These are phyloP conservation scores for Neoscelio sp. DNA, from an alignment of 2,888 invertebrate genomes.

Conservation along the genomic window DNA sequence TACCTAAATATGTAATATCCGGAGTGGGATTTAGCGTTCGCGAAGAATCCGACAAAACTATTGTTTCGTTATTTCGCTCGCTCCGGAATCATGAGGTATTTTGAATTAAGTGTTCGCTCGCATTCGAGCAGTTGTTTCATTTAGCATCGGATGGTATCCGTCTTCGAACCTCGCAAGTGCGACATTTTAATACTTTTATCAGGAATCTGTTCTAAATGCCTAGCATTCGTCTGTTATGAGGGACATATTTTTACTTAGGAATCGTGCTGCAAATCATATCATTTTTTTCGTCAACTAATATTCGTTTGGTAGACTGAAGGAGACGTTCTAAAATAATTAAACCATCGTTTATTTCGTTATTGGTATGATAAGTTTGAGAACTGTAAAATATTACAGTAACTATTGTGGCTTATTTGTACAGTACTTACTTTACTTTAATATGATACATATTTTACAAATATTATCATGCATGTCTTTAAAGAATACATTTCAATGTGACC, in stretches of 20 bases:
- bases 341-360: too few relatives aligned
- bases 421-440: too few relatives aligned
- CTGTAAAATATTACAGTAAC: too few relatives aligned
- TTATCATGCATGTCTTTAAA: too few relatives aligned
- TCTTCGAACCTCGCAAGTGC: slow-evolving; percentile 27
- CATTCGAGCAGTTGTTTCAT: slow-evolving; percentile 18
- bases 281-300: too few relatives aligned
- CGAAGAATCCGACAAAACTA: slow-evolving; percentile 78
- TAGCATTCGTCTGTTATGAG: slow-evolving; percentile 43
- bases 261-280: too few relatives aligned
- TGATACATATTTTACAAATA: too few relatives aligned
- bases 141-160: background rate
- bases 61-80: slow-evolving; percentile 68
- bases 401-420: too few relatives aligned
- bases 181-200: slow-evolving; percentile 52
- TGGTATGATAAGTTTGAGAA: too few relatives aligned
- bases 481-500: too few relatives aligned
- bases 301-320: too few relatives aligned
- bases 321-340: too few relatives aligned
- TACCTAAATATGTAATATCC: slow-evolving; percentile 77
- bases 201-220: slow-evolving; percentile 28
- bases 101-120: slow-evolving; percentile 36
- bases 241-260: slow-evolving; percentile 20
- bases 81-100: slow-evolving; percentile 54
- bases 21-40: slow-evolving; percentile 69